These are phyloP conservation scores for Scophthalmus maximus DNA, from an alignment of 2,113 vertebrate species.

Conservation along the genomic window DNA sequence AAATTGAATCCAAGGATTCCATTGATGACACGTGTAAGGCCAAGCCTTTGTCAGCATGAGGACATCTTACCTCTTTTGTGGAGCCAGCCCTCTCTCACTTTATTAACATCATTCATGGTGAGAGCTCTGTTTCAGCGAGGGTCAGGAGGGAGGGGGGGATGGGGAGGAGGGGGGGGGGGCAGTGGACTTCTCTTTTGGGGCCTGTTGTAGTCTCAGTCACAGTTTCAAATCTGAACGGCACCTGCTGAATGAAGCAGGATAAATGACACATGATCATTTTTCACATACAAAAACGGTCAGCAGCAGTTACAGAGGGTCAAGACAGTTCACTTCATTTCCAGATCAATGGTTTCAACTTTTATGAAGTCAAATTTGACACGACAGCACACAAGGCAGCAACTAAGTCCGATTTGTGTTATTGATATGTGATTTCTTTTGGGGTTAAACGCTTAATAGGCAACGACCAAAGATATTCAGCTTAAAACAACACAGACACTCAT, in stretches of 20 bases:
- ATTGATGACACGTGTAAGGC: background rate
- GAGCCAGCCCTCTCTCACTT: constrained; percentile 80
- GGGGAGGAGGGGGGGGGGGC: constrained; percentile 45
- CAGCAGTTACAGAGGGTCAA: background rate
- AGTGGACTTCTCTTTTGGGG: constrained; percentile 27
- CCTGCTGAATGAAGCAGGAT: constrained; percentile 43
- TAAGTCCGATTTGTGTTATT: background rate
- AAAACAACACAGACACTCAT: too few species aligned
- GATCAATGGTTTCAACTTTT: background rate
- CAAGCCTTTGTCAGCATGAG: background rate
- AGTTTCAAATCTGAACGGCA: constrained; percentile 30
- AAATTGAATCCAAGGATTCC: background rate
- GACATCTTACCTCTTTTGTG: constrained; percentile 77
- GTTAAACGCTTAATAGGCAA: too few species aligned
- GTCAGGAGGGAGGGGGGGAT: constrained; percentile 46
- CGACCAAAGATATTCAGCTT: too few species aligned
- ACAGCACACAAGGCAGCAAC: background rate
- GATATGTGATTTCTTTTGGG: too few species aligned
- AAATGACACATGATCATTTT: background rate
- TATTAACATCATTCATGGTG: constrained; percentile 78
- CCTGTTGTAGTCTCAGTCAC: constrained; percentile 43
- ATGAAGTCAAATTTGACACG: background rate
- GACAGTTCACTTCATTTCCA: background rate
- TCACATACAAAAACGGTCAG: background rate
- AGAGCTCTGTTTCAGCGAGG: constrained; percentile 49